A percentile compares a stretch with the other conserved stretches of the same genome.
These are phyloP conservation scores for Actias luna DNA, from an alignment of 2,888 invertebrate genomes.

Conservation along the genomic window DNA sequence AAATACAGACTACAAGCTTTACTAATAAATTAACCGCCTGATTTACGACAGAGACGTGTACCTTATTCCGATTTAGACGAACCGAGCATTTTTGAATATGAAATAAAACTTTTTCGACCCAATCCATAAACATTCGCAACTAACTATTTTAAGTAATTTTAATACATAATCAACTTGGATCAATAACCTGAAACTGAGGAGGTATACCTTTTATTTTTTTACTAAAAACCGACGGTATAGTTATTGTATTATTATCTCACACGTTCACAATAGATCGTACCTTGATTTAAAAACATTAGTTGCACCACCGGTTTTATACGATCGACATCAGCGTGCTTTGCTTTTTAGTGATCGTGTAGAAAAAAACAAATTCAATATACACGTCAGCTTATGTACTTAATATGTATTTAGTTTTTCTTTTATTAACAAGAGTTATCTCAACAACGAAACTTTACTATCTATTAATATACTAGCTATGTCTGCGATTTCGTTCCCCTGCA, in stretches of 20 bases:
- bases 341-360: conserved; percentile 21
- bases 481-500: too few relatives aligned
- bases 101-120: conserved; percentile 22
- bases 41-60: not conserved
- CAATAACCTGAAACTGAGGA: conserved; percentile 57
- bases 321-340: conserved; percentile 19
- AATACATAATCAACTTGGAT: conserved; percentile 61
- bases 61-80: conserved; percentile 1
- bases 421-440: not conserved
- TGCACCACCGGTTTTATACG: conserved; percentile 23
- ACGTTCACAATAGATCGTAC: conserved; percentile 18
- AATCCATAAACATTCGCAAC: conserved; percentile 31
- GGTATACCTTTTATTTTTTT: conserved; percentile 47
- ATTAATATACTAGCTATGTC: not conserved
- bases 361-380: conserved; percentile 13
- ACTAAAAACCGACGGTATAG: conserved; percentile 30
- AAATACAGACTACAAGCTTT: conserved; percentile 10
- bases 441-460: not conserved
- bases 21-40: conserved; percentile 3
- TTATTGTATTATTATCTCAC: conserved; percentile 26
- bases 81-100: conserved; percentile 22
- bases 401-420: not conserved
- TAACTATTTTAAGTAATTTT: conserved; percentile 58
- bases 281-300: conserved; percentile 17
- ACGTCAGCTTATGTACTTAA: not conserved